Conservation (phyloP, 2,888 invertebrate species). For the Vandiemenella viatica region DNA sequence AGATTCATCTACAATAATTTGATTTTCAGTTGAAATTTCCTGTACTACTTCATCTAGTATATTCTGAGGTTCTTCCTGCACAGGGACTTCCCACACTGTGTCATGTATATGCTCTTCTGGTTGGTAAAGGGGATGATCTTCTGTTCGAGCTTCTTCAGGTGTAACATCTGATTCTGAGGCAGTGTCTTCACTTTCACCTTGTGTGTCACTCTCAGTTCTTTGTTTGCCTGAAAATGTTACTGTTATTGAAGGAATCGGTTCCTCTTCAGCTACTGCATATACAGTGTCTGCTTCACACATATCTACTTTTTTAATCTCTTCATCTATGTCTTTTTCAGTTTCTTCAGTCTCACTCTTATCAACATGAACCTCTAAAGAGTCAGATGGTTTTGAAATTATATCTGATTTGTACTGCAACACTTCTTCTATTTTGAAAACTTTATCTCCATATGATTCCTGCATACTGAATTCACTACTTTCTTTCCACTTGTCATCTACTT, state of each 20-base stretch:
- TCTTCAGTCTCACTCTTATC: constrained; percentile 36
- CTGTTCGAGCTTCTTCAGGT: constrained; percentile 17
- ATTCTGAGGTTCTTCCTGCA: constrained; percentile 27
- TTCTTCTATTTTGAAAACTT: constrained; percentile 16
- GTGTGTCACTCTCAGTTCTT: constrained; percentile 18
- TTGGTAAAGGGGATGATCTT: constrained; percentile 15
- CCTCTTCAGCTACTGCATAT: constrained; percentile 19
- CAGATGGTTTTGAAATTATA: constrained; percentile 27
- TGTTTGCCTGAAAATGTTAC: constrained; percentile 30
- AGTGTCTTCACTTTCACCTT: constrained; percentile 18
- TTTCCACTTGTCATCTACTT: neutral
- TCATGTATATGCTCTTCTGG: constrained; percentile 34
- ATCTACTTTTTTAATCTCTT: constrained; percentile 27
- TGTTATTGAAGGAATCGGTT: constrained; percentile 30
- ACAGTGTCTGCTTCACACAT: constrained; percentile 9
- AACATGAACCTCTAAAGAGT: constrained; percentile 34
- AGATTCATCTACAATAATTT: constrained; percentile 23
- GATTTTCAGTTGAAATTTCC: constrained; percentile 23
- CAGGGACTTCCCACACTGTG: constrained; percentile 35
- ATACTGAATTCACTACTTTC: neutral
- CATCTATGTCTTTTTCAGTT: constrained; percentile 33
- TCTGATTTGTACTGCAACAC: constrained; percentile 23
- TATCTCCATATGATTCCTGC: constrained; percentile 12
- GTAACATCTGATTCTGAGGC: constrained; percentile 18
- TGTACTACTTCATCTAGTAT: constrained; percentile 26